Base-by-base conservation (phyloP, 1,140 invertebrate species). In the Pararge aegeria region DNA sequence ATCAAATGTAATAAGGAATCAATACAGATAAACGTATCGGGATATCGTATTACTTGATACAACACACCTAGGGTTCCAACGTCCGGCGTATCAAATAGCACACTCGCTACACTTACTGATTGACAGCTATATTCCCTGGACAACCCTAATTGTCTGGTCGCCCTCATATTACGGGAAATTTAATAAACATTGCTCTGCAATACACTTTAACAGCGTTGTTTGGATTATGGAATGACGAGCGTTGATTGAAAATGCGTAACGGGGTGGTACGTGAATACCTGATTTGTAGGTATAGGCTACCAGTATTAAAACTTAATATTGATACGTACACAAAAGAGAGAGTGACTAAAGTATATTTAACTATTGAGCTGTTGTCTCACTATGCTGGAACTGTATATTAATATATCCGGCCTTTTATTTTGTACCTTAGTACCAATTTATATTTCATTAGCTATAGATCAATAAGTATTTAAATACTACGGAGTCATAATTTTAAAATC, bases 141-240 rank as follows among this genome's bases (percentile, higher is more conserved):
- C 73, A 78, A 73, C 81, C 81, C 76, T 81, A 83, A 85, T 80
- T 72, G 72, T 75, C 70, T 70, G 73, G 61, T 68, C 70, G 58
- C 70, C 75, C 83, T 73, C 71, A 55, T 76, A 78, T 80, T 82
- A 82, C 65, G 67, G 64, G 66, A 68, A 78, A 84, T 82, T 86
- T 82, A 84, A 84, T 86, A 81, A 81, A 83, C 81, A 81, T 69
- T 59, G 68, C 63, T 60, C 63, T 21, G 61, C 70, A 76, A 66
- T 66, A 70, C 68, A 78, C 62, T 76, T 76, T 75, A 73, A 76
- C 73, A 63, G 66, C 66, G 54, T 63, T 80, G 73, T 78, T 75
- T 75, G 75, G 70, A 78, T 80, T 80, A 73, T 71, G 20, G 75
- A 69, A 64, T 72, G 53, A 64, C 55, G 58, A 49, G 68, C 61